phyloP scores from a whole-genome alignment of 2,113 vertebrate genomes.

The Poeciliopsis prolifica region DNA sequence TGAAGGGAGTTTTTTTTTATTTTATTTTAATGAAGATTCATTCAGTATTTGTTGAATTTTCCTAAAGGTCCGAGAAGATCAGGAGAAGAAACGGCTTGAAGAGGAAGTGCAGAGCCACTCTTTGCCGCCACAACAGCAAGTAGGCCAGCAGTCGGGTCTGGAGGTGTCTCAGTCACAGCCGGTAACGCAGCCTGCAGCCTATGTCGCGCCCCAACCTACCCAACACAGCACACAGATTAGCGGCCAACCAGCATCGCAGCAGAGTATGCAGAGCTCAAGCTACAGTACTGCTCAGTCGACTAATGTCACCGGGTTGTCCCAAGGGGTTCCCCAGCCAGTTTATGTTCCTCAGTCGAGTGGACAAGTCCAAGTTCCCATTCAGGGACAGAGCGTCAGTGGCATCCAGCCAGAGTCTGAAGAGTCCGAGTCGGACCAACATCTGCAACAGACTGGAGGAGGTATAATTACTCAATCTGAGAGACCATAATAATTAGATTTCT shows the following conservation, averaged over 20 bases:
- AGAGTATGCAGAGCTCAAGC: conserved; percentile 54
- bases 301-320: conserved; percentile 42
- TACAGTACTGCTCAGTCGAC: conserved; percentile 61
- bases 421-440: conserved; percentile 83
- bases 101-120: conserved; percentile 73
- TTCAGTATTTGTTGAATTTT: not conserved
- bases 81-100: conserved; percentile 90
- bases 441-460: conserved; percentile 86
- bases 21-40: not conserved
- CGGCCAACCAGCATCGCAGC: conserved; percentile 60
- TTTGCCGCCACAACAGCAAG: conserved; percentile 54
- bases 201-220: conserved; percentile 56
- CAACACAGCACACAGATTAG: conserved; percentile 63
- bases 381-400: conserved; percentile 50
- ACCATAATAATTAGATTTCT: not conserved
- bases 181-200: conserved; percentile 41
- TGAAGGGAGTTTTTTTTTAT: not conserved
- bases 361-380: conserved; percentile 44
- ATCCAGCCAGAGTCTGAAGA: conserved; percentile 84
- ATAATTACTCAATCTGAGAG: not conserved
- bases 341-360: conserved; percentile 56
- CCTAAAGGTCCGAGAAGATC: conserved; percentile 86
- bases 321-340: conserved; percentile 22
- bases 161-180: conserved; percentile 58
- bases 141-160: conserved; percentile 69